Evolutionary conservation across 2,888 invertebrate genomes (phyloP).

Genomic region (Folsomia candida): DNA sequence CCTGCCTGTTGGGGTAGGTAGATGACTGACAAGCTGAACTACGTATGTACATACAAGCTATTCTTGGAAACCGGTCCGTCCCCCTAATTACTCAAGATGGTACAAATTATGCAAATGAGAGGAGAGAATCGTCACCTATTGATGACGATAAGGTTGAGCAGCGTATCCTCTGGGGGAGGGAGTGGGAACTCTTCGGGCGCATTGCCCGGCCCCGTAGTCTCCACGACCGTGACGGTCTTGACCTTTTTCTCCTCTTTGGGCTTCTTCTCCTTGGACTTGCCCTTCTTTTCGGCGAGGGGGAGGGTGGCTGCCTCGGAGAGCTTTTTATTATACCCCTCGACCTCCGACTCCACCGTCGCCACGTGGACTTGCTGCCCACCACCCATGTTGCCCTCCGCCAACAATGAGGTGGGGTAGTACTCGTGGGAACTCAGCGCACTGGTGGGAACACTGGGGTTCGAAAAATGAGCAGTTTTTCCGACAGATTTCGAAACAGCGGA

Average conservation of each 20-base stretch:
- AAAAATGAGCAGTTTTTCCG: background rate
- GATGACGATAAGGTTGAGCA: slow-evolving; percentile 51
- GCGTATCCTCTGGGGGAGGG: slow-evolving; percentile 51
- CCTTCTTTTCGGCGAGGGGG: slow-evolving; percentile 48
- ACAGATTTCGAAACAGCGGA: too few species aligned
- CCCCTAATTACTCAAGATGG: too few species aligned
- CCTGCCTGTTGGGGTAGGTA: too few species aligned
- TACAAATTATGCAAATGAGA: too few species aligned
- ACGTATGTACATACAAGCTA: too few species aligned
- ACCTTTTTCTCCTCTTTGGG: slow-evolving; percentile 51
- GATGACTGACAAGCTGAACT: too few species aligned
- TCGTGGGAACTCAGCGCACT: slow-evolving; percentile 21
- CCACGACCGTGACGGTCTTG: slow-evolving; percentile 47
- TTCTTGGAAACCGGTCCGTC: too few species aligned
- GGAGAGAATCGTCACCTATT: slow-evolving; percentile 48
- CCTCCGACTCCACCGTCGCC: slow-evolving; percentile 82
- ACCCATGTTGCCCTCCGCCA: slow-evolving; percentile 46
- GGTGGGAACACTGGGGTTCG: background rate
- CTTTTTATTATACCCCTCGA: slow-evolving; percentile 58
- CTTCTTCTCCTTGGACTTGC: slow-evolving; percentile 49
- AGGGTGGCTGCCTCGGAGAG: slow-evolving; percentile 51
- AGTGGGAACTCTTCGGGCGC: slow-evolving; percentile 50
- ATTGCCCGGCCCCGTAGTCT: slow-evolving; percentile 41
- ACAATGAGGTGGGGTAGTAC: slow-evolving; percentile 13
- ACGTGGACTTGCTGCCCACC: slow-evolving; percentile 71